Evolutionary conservation across 64 coral and sea anemone species (phyloP).

Genomic region (Montipora foliosa): DNA sequence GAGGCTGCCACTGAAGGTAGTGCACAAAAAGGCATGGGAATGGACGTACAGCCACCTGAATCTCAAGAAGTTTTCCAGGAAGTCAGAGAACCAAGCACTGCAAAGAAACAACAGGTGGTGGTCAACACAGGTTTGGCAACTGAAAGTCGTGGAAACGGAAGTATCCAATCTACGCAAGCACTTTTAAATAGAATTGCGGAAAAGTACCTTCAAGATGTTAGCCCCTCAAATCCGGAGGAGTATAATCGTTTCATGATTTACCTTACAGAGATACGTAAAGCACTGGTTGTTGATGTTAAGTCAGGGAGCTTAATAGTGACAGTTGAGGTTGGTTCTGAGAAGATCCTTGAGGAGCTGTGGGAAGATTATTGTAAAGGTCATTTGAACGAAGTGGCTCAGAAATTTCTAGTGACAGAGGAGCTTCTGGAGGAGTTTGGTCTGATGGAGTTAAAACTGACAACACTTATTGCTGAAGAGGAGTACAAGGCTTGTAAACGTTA

Average conservation of each 20-base stretch:
- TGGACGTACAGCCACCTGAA: background rate
- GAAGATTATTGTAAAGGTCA: background rate
- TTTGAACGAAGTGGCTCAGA: background rate
- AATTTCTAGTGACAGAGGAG: background rate
- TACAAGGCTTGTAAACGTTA: background rate
- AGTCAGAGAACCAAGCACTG: too few relatives aligned
- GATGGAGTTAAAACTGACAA: background rate
- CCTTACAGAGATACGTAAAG: background rate
- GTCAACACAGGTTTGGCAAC: background rate
- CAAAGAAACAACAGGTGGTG: too few relatives aligned
- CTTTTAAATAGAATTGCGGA: background rate
- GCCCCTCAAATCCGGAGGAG: background rate
- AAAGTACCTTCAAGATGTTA: background rate
- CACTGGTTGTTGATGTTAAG: background rate
- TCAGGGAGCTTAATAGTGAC: background rate
- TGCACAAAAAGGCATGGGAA: too few relatives aligned
- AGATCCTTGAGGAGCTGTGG: background rate
- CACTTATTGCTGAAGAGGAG: background rate
- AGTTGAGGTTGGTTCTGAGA: background rate
- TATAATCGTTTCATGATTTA: background rate
- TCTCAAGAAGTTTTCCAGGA: background rate
- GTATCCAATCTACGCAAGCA: background rate
- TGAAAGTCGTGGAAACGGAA: background rate
- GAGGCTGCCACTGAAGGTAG: too few relatives aligned
- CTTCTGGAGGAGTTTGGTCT: background rate